Percentiles rank a stretch among this genome's conserved stretches.
Evolutionary conservation across 92 coral and sea anemone genomes (phyloP).

Genomic region (Porites evermanni): DNA sequence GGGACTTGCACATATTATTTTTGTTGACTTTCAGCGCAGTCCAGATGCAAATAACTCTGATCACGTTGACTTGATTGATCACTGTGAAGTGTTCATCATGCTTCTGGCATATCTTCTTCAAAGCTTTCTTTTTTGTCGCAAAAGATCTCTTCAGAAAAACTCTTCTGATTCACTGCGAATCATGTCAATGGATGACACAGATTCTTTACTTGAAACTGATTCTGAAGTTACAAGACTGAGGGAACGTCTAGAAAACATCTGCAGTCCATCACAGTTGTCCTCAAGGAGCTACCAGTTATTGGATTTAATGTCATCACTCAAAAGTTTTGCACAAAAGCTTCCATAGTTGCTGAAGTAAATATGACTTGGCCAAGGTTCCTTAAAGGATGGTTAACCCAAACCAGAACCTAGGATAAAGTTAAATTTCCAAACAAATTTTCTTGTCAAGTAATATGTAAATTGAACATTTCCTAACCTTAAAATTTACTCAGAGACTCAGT

Average conservation of each 20-base stretch:
- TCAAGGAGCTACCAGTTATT: slow-evolving; percentile 67
- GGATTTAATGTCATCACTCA: slow-evolving; percentile 50
- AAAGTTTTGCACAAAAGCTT: slow-evolving; percentile 33
- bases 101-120: slow-evolving; percentile 87
- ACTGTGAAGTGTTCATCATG: slow-evolving; percentile 85
- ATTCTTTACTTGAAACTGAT: slow-evolving; percentile 57
- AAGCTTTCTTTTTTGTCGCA: slow-evolving; percentile 77
- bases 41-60: slow-evolving; percentile 44
- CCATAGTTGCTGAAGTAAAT: background rate
- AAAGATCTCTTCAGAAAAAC: slow-evolving; percentile 66
- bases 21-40: slow-evolving; percentile 60
- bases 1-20: slow-evolving; percentile 60
- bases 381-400: no score
- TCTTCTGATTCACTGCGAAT: slow-evolving; percentile 8
- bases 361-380: no score
- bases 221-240: slow-evolving; percentile 50
- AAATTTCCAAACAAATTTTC: no score
- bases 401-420: no score
- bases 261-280: slow-evolving; percentile 49
- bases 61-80: slow-evolving; percentile 32
- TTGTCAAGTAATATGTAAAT: no score
- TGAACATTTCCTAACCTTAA: no score
- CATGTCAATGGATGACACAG: slow-evolving; percentile 65
- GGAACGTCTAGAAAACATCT: slow-evolving; percentile 60
- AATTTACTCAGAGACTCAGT: no score